Conservation (phyloP, 2,113 vertebrate species). For the Paratilapia polleni region DNA sequence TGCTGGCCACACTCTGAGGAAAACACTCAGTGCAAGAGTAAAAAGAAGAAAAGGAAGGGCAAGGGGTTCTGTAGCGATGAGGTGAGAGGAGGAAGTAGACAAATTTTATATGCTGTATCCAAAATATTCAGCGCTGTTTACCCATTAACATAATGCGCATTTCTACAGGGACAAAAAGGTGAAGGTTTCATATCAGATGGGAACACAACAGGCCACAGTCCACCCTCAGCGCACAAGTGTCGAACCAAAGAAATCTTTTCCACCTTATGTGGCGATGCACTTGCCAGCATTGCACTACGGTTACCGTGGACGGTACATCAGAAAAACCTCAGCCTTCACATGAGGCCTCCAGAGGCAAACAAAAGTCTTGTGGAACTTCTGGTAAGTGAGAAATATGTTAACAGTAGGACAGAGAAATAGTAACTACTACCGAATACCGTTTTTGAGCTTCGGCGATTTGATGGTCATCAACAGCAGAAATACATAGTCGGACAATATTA, state of each 20-base stretch:
- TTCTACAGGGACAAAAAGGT: slow-evolving; percentile 81
- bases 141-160: not conserved
- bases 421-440: not conserved
- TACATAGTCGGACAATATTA: not conserved
- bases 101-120: not conserved
- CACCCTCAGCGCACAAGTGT: slow-evolving; percentile 75
- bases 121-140: not conserved
- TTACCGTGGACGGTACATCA: slow-evolving; percentile 86
- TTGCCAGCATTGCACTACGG: slow-evolving; percentile 83
- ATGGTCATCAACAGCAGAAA: not conserved
- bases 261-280: slow-evolving; percentile 80
- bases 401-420: not conserved
- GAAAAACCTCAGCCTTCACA: slow-evolving; percentile 79
- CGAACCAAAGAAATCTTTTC: slow-evolving; percentile 88
- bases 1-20: slow-evolving; percentile 91
- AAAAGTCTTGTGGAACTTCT: slow-evolving; percentile 90
- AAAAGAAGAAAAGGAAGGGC: slow-evolving; percentile 96
- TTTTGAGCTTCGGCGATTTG: not conserved
- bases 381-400: slow-evolving; percentile 81
- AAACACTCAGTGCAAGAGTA: slow-evolving; percentile 89
- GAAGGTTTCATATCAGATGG: slow-evolving; percentile 81
- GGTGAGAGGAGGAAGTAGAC: slow-evolving; percentile 74
- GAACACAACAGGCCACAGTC: slow-evolving; percentile 80
- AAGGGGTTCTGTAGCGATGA: slow-evolving; percentile 84
- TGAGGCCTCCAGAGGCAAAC: slow-evolving; percentile 77